Evolutionary conservation across 1,140 invertebrate species (phyloP), one percentile per base, ranked within the genome.

Genomic region (Caenorhabditis latens): DNA sequence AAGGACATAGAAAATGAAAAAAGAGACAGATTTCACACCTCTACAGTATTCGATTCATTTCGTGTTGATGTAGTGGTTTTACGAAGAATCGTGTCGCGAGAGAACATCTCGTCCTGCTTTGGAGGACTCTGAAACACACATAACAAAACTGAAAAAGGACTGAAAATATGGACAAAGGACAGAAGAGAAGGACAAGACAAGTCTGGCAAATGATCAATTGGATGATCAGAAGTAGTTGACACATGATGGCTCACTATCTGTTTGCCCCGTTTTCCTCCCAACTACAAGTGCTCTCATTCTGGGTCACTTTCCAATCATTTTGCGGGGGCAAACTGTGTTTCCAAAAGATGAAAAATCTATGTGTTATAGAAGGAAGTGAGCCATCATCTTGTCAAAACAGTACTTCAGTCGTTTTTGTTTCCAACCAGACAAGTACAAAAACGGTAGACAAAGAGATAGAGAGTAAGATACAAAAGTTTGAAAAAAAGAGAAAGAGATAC

Each of bases 71-170:
- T 79, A 79, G 71, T 79, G 46, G 71, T 79, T 79, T 79, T 79
- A 42, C 71, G 71, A 79, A 79, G 71, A 50, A 50, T n/a, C 50
- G 71, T 79, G 71, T 79, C 71, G 71, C 71, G 71, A 79, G 71
- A 79, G 46, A 79, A 79, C 71, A 79, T 79, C 43, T 79, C 71
- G 71, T 79, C 71, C 71, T 79, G 71, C 46, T 79, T 79, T 79
- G 71, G 71, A 79, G 71, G 71, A 79, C 71, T 79, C 71, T 79
- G 71, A 79, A 79, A 50, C 71, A 79, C 71, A 79, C 71, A 79
- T 50, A 50, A 21, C 32, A 32, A 79, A 50, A 79, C 71, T 79
- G 71, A 24, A 71, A 71, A 40, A 65, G 40, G 14, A 50, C 14
- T 13, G 13, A 42, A 50, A 50, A 32, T 4, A 24, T 9, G 8